Percentiles rank a stretch among this genome's conserved stretches.
Evolutionary conservation across 2,113 vertebrate species (phyloP).

Genomic region (Syngnathoides biaculeatus): DNA sequence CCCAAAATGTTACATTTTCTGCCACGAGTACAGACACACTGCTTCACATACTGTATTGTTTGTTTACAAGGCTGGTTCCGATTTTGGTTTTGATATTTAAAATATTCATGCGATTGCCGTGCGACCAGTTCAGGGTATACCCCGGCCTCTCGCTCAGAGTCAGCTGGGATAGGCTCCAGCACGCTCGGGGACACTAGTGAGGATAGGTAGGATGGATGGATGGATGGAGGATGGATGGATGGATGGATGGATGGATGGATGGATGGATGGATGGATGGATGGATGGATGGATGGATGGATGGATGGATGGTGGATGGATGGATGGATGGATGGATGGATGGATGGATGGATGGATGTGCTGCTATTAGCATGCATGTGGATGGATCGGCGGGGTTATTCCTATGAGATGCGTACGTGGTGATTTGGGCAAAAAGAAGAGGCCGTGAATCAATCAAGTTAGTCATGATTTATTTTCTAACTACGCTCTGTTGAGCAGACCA

Average conservation of each 20-base stretch:
- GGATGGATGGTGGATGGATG: too few relatives aligned
- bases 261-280: too few relatives aligned
- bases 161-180: too few relatives aligned
- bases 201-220: too few relatives aligned
- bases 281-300: too few relatives aligned
- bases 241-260: too few relatives aligned
- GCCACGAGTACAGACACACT: not conserved
- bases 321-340: too few relatives aligned
- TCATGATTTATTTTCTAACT: constrained; percentile 22
- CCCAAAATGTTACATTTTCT: not conserved
- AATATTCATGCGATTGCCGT: not conserved
- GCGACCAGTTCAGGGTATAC: too few relatives aligned
- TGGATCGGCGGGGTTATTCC: not conserved
- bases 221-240: too few relatives aligned
- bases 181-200: too few relatives aligned
- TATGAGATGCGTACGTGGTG: not conserved
- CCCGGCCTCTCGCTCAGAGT: too few relatives aligned
- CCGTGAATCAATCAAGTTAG: constrained; percentile 14
- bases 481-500: constrained; percentile 16
- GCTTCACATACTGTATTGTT: constrained; percentile 4
- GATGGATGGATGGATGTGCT: not conserved
- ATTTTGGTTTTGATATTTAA: not conserved
- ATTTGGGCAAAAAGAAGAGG: not conserved
- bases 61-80: not conserved
- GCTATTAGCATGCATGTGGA: not conserved